Evolutionary conservation across 2,797 vertebrate species (phyloP), one percentile per base, ranked within the genome.

Genomic region (Anomalospiza imberbis): DNA sequence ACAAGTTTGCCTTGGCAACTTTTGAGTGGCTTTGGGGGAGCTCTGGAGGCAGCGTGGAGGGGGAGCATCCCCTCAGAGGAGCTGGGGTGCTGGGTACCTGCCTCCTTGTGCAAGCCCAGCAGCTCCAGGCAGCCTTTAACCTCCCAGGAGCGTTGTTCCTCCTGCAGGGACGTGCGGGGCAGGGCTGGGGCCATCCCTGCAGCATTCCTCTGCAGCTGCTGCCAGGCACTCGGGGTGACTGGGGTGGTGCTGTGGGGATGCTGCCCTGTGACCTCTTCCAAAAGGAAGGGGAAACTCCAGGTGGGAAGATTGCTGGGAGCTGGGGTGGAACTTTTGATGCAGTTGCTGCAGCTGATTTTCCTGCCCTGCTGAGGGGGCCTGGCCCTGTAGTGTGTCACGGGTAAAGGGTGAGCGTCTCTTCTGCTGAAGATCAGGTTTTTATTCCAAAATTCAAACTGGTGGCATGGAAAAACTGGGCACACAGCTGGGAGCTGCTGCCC

Each of bases 201-300:
- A 51, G 16, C n/a, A 4, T 12, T 16, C 44, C 34, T 40, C 57
- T 67, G 85, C n/a, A 10, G 48, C 13, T 25, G 48, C 55, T 34
- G 57, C 42, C 21, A 6, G 66, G 57, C 6, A 1, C 17, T 42
- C 61, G 5, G 76, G 31, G 2, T 22, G 51, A 2, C 11, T 5
- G 28, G 4, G 12, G 17, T 9, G 17, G 1, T 60, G 58, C 57
- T 18, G 6, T 28, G 57, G 53, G 34, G 47, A 9, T 57, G 76
- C 66, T 72, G 62, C 25, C 1, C 53, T 0, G 0, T 2, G 3
- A 17, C 8, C 20, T 16, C 7, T 45, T 29, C 62, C 6, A 1
- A 21, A 76, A 44, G 54, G 32, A 50, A 73, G 5, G 14, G 26
- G 65, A 16, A 42, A 8, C 20, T 45, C 61, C 4, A 0, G n/a